Evolutionary conservation across 2,113 vertebrate genomes (phyloP).

Genomic region (Bombycilla garrulus): DNA sequence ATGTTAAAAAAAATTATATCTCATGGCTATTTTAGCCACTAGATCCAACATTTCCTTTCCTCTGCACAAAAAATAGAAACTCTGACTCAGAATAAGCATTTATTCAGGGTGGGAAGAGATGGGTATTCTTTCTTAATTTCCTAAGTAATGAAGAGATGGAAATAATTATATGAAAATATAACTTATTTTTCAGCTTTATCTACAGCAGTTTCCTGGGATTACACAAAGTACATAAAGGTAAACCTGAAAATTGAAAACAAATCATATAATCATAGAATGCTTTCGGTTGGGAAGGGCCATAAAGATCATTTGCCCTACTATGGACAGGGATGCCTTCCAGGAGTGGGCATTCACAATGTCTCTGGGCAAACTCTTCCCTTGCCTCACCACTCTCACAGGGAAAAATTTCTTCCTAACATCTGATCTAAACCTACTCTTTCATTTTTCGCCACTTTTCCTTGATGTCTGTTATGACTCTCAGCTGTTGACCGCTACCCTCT

Average conservation of each 20-base stretch:
- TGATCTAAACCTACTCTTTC: not conserved
- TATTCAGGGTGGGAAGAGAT: not conserved
- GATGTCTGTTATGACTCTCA: not conserved
- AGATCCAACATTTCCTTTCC: not conserved
- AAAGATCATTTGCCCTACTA: fast-evolving
- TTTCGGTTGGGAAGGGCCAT: not conserved
- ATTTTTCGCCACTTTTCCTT: not conserved
- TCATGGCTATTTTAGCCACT: not conserved
- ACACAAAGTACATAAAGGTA: not conserved
- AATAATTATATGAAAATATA: not conserved
- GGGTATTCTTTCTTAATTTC: not conserved
- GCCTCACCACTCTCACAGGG: not conserved
- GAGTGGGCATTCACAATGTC: no score
- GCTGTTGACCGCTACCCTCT: not conserved
- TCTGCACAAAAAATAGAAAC: not conserved
- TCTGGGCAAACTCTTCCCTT: not conserved
- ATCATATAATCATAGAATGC: not conserved
- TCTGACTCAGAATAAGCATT: not conserved
- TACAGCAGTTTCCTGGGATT: not conserved
- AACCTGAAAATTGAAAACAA: not conserved
- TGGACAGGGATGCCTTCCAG: not conserved
- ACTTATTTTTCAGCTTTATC: not conserved
- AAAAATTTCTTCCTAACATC: not conserved
- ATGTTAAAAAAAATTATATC: not conserved
- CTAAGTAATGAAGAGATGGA: not conserved